A percentile compares a stretch with the other conserved stretches of the same genome.
These are phyloP conservation scores for Grapholita molesta DNA, from an alignment of 1,140 invertebrate genomes.

Conservation along the genomic window DNA sequence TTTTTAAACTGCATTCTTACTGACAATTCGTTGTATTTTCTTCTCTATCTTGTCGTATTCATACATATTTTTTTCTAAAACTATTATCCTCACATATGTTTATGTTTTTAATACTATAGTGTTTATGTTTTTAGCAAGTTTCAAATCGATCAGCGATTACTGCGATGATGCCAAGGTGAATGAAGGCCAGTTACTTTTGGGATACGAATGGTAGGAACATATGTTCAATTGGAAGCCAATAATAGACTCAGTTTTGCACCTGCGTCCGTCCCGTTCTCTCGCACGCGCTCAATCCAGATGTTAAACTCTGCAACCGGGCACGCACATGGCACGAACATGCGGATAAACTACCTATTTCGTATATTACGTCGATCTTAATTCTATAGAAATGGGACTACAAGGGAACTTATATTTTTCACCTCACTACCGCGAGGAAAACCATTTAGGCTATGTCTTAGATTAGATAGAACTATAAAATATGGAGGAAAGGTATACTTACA, in stretches of 20 bases:
- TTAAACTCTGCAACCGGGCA: constrained; percentile 27
- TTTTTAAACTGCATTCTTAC: too few relatives aligned
- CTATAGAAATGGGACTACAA: too few relatives aligned
- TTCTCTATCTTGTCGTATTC: background rate
- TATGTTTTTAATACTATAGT: too few relatives aligned
- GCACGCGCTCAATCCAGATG: constrained; percentile 65
- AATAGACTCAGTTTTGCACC: constrained; percentile 51
- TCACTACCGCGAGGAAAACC: too few relatives aligned
- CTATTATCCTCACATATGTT: too few relatives aligned
- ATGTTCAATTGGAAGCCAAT: constrained; percentile 42
- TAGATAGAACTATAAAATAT: too few relatives aligned
- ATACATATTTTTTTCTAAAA: too few relatives aligned
- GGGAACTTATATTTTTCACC: too few relatives aligned
- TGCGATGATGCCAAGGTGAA: background rate
- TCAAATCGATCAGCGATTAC: background rate
- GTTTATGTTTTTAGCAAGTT: background rate
- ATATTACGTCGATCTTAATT: background rate
- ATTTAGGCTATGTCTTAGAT: too few relatives aligned
- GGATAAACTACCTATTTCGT: background rate
- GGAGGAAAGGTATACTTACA: too few relatives aligned
- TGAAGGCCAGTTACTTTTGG: background rate
- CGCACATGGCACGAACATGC: background rate
- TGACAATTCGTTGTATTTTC: too few relatives aligned
- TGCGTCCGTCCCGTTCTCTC: constrained; percentile 63
- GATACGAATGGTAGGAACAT: constrained; percentile 30